Evolutionary conservation across 2,888 invertebrate genomes (phyloP), one percentile per base, ranked within the genome.

Genomic region (Sceliomorpha sp.): DNA sequence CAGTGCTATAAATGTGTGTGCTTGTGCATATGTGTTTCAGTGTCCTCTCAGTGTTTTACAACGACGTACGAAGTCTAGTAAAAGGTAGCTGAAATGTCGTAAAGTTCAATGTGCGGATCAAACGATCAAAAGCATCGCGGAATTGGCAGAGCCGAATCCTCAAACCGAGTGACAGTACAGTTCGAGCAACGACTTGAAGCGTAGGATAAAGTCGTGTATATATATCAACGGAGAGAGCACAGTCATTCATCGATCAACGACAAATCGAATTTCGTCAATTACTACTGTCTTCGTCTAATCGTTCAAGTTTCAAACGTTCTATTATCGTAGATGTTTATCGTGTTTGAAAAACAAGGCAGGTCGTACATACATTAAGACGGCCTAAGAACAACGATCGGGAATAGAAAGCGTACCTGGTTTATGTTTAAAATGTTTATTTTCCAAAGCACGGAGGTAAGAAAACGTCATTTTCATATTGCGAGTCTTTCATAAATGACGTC

Each of bases 261-360:
- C 79, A 75, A 80, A 80, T 72, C 74, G 77, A 81, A 78, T 76
- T 67, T 59, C 79, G 86, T 85, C 85, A 85, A 86, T 86, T 85
- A 86, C 70, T 76, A 78, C 69, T 73, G 47, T 66, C 66, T 69
- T 40, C 48, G 51, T 31, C 50, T 73, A 75, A 77, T 81, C 74
- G 74, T 82, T 80, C 62, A 81, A 77, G 73, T 79, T 79, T 81
- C 59, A 76, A 75, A 75, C 77, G 72, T 80, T 79, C 78, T 67
- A 79, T 78, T 78, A 77, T 74, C 70, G 60, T 76, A 73, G 73
- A 72, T 74, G 73, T 79, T 78, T 76, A 72, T 59, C 68, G 62
- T 51, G 55, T 48, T 53, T 60, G 9, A 59, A 44, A 5, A 40
- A 37, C 36, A 36, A n/a, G 8, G n/a, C 13, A 32, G 26, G 10